Conservation (phyloP, 2,113 vertebrate genomes). For the Caretta caretta region DNA sequence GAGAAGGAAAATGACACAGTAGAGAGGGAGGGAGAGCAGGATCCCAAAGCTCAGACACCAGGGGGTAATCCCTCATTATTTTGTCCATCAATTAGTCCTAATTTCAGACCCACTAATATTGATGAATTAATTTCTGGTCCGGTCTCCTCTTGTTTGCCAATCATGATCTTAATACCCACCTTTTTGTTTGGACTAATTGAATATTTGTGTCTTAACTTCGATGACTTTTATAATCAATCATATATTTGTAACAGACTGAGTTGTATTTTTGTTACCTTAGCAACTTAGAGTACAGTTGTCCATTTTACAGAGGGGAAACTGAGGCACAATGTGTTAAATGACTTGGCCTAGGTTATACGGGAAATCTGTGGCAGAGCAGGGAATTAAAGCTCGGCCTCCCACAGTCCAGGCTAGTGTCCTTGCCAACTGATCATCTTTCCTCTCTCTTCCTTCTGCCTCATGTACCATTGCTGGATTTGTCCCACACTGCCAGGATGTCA, state of each 20-base stretch:
- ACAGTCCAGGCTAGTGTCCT: background rate
- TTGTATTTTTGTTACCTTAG: background rate
- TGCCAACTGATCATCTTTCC: background rate
- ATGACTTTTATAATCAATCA: background rate
- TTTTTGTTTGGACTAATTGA: background rate
- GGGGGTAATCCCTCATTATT: background rate
- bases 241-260: background rate
- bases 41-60: background rate
- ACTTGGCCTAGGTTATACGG: background rate
- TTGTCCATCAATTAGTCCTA: background rate
- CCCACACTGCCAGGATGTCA: background rate
- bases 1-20: background rate
- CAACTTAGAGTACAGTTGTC: background rate
- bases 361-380: background rate
- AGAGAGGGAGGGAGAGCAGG: background rate
- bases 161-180: background rate
- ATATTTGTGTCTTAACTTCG: background rate
- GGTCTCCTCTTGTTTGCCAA: background rate
- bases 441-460: background rate
- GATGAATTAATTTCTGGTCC: background rate
- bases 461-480: background rate
- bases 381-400: background rate
- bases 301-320: background rate
- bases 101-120: background rate
- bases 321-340: background rate